Conservation (phyloP, 2,888 invertebrate species). For the Eilema caniola region DNA sequence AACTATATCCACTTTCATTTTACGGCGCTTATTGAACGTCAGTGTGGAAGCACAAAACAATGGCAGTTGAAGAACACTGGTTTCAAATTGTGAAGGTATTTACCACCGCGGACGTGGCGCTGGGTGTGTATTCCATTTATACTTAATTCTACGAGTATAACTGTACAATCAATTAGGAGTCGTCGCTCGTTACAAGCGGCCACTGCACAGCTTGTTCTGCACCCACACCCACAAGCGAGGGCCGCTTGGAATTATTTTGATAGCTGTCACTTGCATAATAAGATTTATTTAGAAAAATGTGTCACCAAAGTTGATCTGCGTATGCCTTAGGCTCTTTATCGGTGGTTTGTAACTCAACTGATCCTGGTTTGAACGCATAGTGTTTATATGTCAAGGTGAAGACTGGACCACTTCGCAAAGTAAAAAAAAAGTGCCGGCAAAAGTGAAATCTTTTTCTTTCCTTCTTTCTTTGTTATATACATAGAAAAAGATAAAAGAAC, state of each 20-base stretch:
- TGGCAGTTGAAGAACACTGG: not conserved
- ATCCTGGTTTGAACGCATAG: too few species aligned
- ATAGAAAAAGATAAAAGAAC: too few species aligned
- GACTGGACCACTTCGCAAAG: too few species aligned
- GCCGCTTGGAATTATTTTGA: not conserved
- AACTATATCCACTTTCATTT: not conserved
- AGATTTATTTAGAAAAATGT: not conserved
- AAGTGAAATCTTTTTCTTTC: too few species aligned
- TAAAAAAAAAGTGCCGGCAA: too few species aligned
- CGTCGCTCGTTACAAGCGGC: too few species aligned
- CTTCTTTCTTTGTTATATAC: too few species aligned
- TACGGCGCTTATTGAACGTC: not conserved
- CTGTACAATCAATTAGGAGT: not conserved
- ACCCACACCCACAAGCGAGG: not conserved
- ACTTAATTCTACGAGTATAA: too few species aligned
- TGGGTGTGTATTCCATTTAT: not conserved
- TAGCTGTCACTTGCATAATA: conserved; percentile 6
- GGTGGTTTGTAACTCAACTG: not conserved
- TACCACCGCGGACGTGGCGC: not conserved
- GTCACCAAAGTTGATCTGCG: not conserved
- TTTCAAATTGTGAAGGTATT: not conserved
- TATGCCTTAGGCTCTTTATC: not conserved
- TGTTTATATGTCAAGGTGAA: too few species aligned
- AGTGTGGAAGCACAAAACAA: not conserved
- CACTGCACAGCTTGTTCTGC: not conserved